Evolutionary conservation across 2,113 vertebrate genomes (phyloP).

Genomic region (Ctenodactylus gundi): DNA sequence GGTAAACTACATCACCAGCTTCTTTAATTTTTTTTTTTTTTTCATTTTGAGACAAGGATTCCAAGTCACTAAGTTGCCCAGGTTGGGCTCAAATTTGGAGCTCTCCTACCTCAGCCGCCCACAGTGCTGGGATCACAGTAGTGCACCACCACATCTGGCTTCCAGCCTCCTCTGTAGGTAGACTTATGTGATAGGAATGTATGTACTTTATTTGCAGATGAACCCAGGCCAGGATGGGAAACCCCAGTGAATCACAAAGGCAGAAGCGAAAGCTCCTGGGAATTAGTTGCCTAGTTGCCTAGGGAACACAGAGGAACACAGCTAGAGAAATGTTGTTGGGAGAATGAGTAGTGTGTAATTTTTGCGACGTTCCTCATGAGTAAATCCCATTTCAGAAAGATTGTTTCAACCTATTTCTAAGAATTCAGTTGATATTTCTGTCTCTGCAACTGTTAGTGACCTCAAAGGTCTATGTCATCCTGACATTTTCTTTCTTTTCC

Average conservation of each 20-base stretch:
- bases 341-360: not conserved
- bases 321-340: not conserved
- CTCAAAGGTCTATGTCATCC: not conserved
- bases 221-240: not conserved
- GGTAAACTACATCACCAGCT: no score
- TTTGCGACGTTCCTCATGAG: not conserved
- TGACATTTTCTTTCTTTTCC: not conserved
- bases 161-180: no score
- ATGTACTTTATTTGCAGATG: not conserved
- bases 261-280: not conserved
- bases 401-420: not conserved
- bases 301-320: not conserved
- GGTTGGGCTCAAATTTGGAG: no score
- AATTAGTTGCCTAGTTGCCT: not conserved
- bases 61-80: no score
- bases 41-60: no score
- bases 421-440: not conserved
- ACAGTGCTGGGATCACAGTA: no score
- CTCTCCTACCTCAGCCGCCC: no score
- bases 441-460: not conserved
- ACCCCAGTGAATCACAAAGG: not conserved
- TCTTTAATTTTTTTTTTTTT: no score
- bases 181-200: no score
- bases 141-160: no score
- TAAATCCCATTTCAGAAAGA: not conserved